phyloP scores from a whole-genome alignment of 2,797 vertebrate genomes.

The Emydoidea blandingii region DNA sequence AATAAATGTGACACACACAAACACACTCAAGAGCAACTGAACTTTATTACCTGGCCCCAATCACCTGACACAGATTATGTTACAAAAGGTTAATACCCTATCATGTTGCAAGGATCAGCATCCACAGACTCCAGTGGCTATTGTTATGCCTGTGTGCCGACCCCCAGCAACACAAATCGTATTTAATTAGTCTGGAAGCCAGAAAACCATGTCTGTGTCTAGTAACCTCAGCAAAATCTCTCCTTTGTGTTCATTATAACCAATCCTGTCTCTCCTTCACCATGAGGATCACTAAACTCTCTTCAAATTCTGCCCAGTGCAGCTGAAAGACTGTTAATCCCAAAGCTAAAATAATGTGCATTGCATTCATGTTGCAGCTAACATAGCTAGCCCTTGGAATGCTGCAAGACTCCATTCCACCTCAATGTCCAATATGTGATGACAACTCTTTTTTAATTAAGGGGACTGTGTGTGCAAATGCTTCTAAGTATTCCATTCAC shows the following conservation, averaged over 20 bases:
- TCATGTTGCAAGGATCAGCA: not conserved
- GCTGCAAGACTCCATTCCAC: not conserved
- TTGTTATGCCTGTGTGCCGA: not conserved
- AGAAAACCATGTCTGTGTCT: not conserved
- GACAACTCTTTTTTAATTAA: no score
- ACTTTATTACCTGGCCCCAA: not conserved
- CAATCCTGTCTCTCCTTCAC: not conserved
- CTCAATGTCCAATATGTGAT: not conserved
- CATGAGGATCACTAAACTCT: not conserved
- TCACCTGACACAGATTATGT: not conserved
- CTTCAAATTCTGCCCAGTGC: not conserved
- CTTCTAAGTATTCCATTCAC: not conserved
- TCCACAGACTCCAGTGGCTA: not conserved
- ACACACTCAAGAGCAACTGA: not conserved
- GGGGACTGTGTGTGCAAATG: not conserved
- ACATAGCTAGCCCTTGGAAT: not conserved
- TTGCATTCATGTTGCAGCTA: not conserved
- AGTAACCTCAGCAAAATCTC: not conserved
- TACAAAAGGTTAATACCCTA: not conserved
- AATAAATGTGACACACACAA: not conserved
- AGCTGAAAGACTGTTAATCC: not conserved
- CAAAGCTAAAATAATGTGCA: not conserved
- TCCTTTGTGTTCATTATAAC: not conserved
- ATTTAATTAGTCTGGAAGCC: not conserved
- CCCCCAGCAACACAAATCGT: not conserved